Percentiles rank a stretch among this genome's conserved stretches.
Evolutionary conservation across 2,888 invertebrate genomes (phyloP).

Genomic region (Netelia inedita): DNA sequence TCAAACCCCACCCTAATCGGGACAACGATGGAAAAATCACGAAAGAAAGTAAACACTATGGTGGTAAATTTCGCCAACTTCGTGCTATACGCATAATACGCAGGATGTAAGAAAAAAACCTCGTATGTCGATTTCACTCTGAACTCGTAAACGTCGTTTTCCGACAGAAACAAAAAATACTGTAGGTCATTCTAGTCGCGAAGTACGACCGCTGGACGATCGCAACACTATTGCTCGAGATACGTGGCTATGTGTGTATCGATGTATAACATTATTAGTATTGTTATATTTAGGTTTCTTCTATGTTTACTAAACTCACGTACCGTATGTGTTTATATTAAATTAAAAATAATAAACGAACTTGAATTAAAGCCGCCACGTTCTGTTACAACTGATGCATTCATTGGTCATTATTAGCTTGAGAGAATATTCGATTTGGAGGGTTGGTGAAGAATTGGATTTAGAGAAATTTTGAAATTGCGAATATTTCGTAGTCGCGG

Average conservation of each 20-base stretch:
- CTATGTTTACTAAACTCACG: slow-evolving; percentile 7
- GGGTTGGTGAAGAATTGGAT: too few species aligned
- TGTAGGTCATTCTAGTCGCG: not conserved
- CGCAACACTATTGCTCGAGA: not conserved
- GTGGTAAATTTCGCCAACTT: not conserved
- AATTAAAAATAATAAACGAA: slow-evolving; percentile 26
- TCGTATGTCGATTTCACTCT: not conserved
- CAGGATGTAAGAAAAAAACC: not conserved
- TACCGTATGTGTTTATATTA: not conserved
- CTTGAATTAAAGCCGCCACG: not conserved
- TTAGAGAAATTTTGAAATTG: too few species aligned
- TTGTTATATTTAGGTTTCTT: slow-evolving; percentile 21
- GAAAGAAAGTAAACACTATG: not conserved
- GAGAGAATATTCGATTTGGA: too few species aligned
- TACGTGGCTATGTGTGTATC: not conserved
- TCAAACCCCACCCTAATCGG: slow-evolving; percentile 55
- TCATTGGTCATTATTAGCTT: too few species aligned
- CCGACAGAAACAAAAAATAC: not conserved
- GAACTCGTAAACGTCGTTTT: not conserved
- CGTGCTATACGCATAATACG: not conserved
- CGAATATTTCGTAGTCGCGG: too few species aligned
- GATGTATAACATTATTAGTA: not conserved
- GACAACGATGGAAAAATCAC: not conserved
- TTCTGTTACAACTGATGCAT: too few species aligned
- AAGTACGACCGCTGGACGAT: not conserved